Percentiles rank a stretch among this genome's conserved stretches.
phyloP scores from a whole-genome alignment of 2,113 vertebrate genomes.

The Dasyurus viverrinus region DNA sequence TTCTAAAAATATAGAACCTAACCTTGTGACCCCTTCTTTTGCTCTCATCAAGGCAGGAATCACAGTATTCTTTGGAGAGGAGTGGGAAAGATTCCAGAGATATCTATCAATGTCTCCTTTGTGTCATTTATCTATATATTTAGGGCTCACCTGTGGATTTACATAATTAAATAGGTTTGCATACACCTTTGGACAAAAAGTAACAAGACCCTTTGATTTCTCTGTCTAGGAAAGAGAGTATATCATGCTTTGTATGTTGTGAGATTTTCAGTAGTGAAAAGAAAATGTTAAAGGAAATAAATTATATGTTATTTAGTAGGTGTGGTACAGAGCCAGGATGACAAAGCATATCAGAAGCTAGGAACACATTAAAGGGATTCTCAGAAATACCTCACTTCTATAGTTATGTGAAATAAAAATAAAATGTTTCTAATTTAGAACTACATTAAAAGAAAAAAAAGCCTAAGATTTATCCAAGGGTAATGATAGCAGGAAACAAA shows the following conservation, averaged over 20 bases:
- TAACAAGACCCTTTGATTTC: background rate
- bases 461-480: background rate
- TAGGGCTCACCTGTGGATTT: too few relatives aligned
- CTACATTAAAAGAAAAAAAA: background rate
- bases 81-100: too few relatives aligned
- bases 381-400: background rate
- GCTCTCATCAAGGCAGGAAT: too few relatives aligned
- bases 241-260: background rate
- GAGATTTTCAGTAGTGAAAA: background rate
- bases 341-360: background rate
- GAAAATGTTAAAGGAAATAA: background rate
- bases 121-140: too few relatives aligned
- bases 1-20: too few relatives aligned
- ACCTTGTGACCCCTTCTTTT: too few relatives aligned
- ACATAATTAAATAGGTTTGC: too few relatives aligned
- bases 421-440: slow-evolving; percentile 28
- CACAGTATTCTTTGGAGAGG: too few relatives aligned
- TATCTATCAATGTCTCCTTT: too few relatives aligned
- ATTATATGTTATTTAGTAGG: background rate
- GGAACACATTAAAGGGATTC: background rate
- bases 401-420: background rate
- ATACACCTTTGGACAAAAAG: background rate
- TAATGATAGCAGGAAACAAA: background rate
- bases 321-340: background rate
- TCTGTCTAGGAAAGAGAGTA: background rate